Conservation (phyloP, 2,113 vertebrate genomes). For the Antidorcas marsupialis region DNA sequence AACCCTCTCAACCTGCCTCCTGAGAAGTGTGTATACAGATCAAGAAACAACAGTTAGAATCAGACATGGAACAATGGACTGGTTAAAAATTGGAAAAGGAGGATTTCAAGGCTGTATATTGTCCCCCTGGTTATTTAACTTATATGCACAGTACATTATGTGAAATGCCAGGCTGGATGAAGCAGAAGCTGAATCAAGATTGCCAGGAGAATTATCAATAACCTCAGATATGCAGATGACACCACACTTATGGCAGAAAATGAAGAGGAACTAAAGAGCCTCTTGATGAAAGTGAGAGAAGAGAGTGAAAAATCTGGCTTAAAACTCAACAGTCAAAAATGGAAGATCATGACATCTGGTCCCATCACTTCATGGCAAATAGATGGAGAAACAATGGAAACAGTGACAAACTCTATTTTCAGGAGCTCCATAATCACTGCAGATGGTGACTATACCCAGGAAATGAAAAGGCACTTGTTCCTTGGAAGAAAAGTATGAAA, state of each 20-base stretch:
- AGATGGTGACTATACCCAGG: not conserved
- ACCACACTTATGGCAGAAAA: not conserved
- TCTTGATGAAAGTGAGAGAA: not conserved
- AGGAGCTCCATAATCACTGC: not conserved
- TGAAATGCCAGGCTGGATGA: not conserved
- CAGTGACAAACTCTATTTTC: not conserved
- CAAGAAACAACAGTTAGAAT: not conserved
- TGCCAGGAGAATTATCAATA: rapidly evolving
- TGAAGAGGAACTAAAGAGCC: not conserved
- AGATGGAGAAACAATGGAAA: not conserved
- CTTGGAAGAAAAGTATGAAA: not conserved
- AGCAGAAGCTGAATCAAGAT: not conserved
- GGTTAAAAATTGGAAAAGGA: not conserved
- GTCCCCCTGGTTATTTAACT: not conserved
- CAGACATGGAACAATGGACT: not conserved
- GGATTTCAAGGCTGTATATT: not conserved
- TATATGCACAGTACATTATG: not conserved
- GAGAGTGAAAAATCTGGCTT: not conserved
- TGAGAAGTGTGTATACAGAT: not conserved
- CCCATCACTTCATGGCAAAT: not conserved
- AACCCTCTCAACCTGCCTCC: not conserved
- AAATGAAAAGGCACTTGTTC: not conserved
- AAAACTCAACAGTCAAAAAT: not conserved
- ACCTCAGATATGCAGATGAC: not conserved
- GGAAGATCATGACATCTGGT: not conserved